Base-by-base conservation (phyloP, 2,888 invertebrate species). In the Synergus japonicus region DNA sequence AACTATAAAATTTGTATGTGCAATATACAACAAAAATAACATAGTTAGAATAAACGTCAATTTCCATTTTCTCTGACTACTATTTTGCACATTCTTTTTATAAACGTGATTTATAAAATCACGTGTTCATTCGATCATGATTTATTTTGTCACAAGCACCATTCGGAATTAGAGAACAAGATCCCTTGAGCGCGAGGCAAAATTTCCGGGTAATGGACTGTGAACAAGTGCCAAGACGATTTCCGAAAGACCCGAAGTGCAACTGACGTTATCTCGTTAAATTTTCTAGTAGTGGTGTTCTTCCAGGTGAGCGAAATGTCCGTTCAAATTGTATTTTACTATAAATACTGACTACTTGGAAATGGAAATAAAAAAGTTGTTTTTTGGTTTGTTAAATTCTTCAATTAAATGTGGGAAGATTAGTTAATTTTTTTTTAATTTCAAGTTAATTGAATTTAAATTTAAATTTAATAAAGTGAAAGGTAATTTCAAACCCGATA, bases 211-310 rank as follows among this genome's bases (percentile, higher is more conserved):
- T 73, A 54, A 73, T 54, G 54, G 73, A 54, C 73, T 54, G 73
- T 73, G 54, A 73, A 73, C 73, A 54, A 73, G 73, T 73, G 73
- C 37, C 73, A 73, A 73, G 73, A 54, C 54, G 73, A 73, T 73
- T 73, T 73, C 54, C 41, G 73, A 73, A 73, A 73, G 41, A 54
- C 41, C 37, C 54, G 73, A 73, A 73, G 18, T 73, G 54, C 73
- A 73, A 54, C 54, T 73, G 73, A 73, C 73, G 54, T 54, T 73
- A 73, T 73, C 54, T 54, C 73, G 54, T 54, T 37, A 73, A 54
- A 54, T 73, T 54, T 73, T 54, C 73, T 54, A 37, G 54, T 73
- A 73, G 69, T 54, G 5, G 69, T 41, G 10, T 73, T 73, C 54
- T 54, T 73, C 54, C 73, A 49, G 49, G 29, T 49, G 73, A 54